Conservation (phyloP, 1,140 invertebrate genomes). For the Hetaerina americana region DNA sequence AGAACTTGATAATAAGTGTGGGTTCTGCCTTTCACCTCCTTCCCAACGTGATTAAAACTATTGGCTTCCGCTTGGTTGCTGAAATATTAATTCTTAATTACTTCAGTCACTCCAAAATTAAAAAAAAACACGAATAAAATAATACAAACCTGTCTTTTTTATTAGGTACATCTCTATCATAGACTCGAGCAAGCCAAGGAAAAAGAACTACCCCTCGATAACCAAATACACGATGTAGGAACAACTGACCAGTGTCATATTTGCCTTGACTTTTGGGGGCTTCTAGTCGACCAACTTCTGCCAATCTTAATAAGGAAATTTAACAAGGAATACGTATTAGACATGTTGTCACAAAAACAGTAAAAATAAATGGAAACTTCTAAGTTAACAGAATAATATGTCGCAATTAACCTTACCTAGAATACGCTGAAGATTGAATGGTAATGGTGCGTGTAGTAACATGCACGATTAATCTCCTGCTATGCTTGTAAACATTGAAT, state of each 20-base stretch:
- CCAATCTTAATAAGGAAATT: constrained; percentile 50
- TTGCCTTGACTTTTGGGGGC: constrained; percentile 72
- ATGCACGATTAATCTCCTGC: not conserved
- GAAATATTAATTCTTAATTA: constrained; percentile 11
- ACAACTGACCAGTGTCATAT: constrained; percentile 90
- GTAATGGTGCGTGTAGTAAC: not conserved
- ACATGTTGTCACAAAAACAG: not conserved
- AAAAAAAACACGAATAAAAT: not conserved
- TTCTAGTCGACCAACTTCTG: constrained; percentile 70
- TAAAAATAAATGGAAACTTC: not conserved
- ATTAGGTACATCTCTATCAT: constrained; percentile 72
- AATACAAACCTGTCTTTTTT: constrained; percentile 32
- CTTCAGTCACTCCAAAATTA: not conserved
- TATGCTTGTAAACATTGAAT: not conserved
- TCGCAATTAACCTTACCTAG: not conserved
- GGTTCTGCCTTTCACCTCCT: constrained; percentile 79
- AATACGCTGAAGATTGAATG: not conserved
- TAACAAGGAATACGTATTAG: not conserved
- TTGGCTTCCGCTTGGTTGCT: constrained; percentile 22
- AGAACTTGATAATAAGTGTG: constrained; percentile 96
- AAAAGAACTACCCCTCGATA: constrained; percentile 92
- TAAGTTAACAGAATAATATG: not conserved
- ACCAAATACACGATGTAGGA: constrained; percentile 89
- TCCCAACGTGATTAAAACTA: constrained; percentile 46
- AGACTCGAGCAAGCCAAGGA: constrained; percentile 88